Base-by-base conservation (phyloP, 2,113 vertebrate genomes). In the Sprattus sprattus region DNA sequence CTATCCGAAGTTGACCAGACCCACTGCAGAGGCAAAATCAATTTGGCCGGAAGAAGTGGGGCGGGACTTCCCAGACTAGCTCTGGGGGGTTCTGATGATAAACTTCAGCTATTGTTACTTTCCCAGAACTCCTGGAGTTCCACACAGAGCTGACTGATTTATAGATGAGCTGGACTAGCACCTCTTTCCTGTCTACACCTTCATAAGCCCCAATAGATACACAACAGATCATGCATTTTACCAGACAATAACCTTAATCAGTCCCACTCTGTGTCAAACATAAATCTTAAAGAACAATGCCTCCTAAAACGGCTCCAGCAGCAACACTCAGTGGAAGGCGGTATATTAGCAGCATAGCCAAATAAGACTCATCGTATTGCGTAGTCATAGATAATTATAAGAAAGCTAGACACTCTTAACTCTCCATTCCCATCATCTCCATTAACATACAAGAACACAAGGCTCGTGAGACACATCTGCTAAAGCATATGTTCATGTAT, bases 281-380 rank as follows among this genome's bases (percentile, higher is more conserved):
- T 28, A 25, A 71, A 71, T 71, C 64, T 32, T 71, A 71, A 71
- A 71, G 64, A 71, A 71, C 64, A 71, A 71, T 71, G 64, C n/a
- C 64, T 71, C 13, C 11, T 71, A 71, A 67, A 71, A 10, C 22
- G 6, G 7, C 25, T 13, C 64, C 28, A 71, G 25, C n/a, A 71
- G 64, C 64, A 71, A 28, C 5, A 28, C 64, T 32, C 25, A 32
- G 25, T 13, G 64, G 64, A 25, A 67, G 18, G 2, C 22, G 13
- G 20, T 28, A n/a, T 28, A 28, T 67, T 67, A 67, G n/a, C 2
- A 9, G 25, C 22, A 67, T 67, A 67, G 60, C 64, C 64, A 10
- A 71, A 28, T 9, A 32, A 71, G 64, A 32, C n/a, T 32, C 3
- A 71, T 71, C 3, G 20, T n/a, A 9, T 64, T 71, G 13, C 64